These are phyloP conservation scores for Acipenser oxyrinchus DNA, from an alignment of 2,797 vertebrate species.

Conservation along the genomic window DNA sequence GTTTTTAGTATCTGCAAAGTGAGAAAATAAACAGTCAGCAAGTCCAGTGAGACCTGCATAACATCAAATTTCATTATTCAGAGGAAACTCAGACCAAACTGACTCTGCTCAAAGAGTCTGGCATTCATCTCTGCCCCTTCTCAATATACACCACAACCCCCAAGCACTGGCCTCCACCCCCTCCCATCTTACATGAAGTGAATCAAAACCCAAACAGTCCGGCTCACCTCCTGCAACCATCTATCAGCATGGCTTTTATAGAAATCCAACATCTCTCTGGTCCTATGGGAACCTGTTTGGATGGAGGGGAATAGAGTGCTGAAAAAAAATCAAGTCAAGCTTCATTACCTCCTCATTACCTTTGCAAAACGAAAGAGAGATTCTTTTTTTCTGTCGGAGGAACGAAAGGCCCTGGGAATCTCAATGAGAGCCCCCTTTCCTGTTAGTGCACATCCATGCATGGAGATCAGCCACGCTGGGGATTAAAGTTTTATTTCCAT, in stretches of 20 bases:
- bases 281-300: slow-evolving; percentile 64
- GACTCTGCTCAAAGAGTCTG: slow-evolving; percentile 43
- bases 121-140: slow-evolving; percentile 38
- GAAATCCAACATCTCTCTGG: slow-evolving; percentile 58
- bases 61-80: slow-evolving; percentile 46
- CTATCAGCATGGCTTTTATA: slow-evolving; percentile 58
- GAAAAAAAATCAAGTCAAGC: slow-evolving; percentile 77
- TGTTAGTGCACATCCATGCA: slow-evolving; percentile 74
- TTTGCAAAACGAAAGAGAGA: slow-evolving; percentile 73
- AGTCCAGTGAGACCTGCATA: slow-evolving; percentile 42
- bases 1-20: slow-evolving; percentile 47
- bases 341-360: slow-evolving; percentile 93
- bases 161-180: not conserved
- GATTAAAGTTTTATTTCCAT: slow-evolving; percentile 73
- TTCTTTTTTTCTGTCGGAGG: slow-evolving; percentile 64
- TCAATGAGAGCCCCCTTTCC: slow-evolving; percentile 61
- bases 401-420: slow-evolving; percentile 69
- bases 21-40: slow-evolving; percentile 56
- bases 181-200: slow-evolving; percentile 35
- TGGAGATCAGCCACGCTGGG: slow-evolving; percentile 62
- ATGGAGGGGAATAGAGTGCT: slow-evolving; percentile 55
- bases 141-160: not conserved
- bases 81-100: slow-evolving; percentile 40
- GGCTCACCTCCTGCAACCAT: slow-evolving; percentile 52
- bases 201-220: slow-evolving; percentile 47